Base-by-base conservation (phyloP, 2,888 invertebrate species). In the Drosophila niveifrons region DNA sequence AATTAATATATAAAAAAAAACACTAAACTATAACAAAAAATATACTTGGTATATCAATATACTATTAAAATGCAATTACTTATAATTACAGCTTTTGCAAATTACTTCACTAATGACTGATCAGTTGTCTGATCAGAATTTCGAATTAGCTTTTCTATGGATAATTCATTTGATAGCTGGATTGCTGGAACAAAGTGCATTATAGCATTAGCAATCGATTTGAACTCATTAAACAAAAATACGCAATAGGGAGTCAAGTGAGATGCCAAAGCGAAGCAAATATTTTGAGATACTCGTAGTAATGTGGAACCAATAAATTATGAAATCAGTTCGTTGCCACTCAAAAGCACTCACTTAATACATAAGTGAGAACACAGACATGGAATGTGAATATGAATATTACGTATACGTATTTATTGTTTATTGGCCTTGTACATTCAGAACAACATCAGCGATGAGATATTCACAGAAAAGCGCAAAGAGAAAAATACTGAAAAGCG, bases 401-500 rank as follows among this genome's bases (percentile, higher is more conserved):
- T 10, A 23, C 23, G 23, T 17, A 11, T 15, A 39, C 7, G 15
- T 28, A 28, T 47, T 36, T 55, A 29, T 63, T 63, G 62, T 47
- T 39, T 34, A 51, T 48, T 51, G 67, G 61, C 74, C 63, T 77
- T 56, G 46, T 17, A 31, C 13, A 41, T 47, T 23, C 46, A 29
- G 28, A 47, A 43, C n/a, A 50, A 41, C 47, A 44, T 43, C 13
- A 36, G 13, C 36, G 18, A 17, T 17, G 28, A 43, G 36, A 23
- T 47, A 13, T 63, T 72, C 57, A 56, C 55, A 62, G 43, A 62
- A 51, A 47, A 51, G 34, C 51, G 57, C 39, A 51, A 73, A 72
- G 61, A 44, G 68, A 47, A 72, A 77, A 77, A 62, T 64, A 15
- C 41, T 58, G 34, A 59, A 63, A 63, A 48, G 23, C 53, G 67